Base-by-base conservation (phyloP, 92 coral and sea anemone species). In the Palythoa caribaeorum region DNA sequence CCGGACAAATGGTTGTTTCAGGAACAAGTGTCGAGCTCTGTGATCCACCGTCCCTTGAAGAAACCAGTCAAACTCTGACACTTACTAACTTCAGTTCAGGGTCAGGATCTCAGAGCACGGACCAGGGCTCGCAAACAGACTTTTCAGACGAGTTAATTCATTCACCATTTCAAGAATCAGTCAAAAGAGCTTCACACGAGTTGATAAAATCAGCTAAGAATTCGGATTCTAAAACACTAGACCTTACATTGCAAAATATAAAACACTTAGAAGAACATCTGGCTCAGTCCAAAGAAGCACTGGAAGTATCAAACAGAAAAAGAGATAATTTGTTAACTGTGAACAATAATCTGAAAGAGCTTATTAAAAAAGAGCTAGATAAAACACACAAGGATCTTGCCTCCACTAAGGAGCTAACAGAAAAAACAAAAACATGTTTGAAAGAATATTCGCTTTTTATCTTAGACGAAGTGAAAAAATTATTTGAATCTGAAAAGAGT, bases 11-110 rank as follows among this genome's bases (percentile, higher is more conserved):
- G 28, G 89, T 88, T 40, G 21, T 79, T 60, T 85, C 89, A 11
- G 89, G 77, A 51, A 83, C 80, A 8, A 69, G 80, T 8, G 83
- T 80, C 1, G 87, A 77, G 38, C 71, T 78, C 14, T 88, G 80
- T 48, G 63, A 79, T 8, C 93, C 89, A 65, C 89, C 88, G 38
- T 76, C 89, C 19, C 79, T 84, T 38, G 93, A 88, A 6, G 94
- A 95, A 20, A 88, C 98, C 0, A 95, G 98, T 65, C 98, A 92
- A 89, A 94, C 98, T 0, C 87, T 93, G 8, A 95, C 94, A 1
- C 91, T 93, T 1, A 84, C 96, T 35, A 93, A 94, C 79, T 92
- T 94, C 16, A 87, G 90, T 21, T 91, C 96, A 9, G 94, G 94
- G 69, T 91, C 94, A 36, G 90, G 89, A 21, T 89, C 92, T 73